Base-by-base conservation (phyloP, 2,113 vertebrate genomes). In the Burhinus bistriatus region DNA sequence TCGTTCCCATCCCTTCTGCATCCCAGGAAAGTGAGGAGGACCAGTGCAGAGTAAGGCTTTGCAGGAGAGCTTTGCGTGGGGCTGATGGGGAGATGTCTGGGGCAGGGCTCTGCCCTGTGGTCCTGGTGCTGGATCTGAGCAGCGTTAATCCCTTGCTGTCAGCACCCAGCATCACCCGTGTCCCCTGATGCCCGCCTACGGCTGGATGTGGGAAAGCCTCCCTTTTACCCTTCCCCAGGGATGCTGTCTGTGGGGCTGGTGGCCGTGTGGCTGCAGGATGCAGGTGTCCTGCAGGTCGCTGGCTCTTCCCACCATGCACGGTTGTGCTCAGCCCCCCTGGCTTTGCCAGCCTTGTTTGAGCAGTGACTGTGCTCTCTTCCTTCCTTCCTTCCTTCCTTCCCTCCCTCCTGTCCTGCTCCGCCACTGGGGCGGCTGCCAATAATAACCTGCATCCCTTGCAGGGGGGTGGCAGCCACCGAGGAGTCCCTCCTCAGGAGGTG, bases 241-340 rank as follows among this genome's bases (percentile, higher is more conserved):
- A 78, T 71, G 62, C n/a, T 89, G 15, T 47, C 51, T 59, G 69
- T 11, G 5, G 83, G 49, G n/a, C 54, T 29, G 49, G 12, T 69
- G 75, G 79, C 54, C 9, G 0, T 2, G 12, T 44, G 75, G 78
- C 86, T 65, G 42, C 64, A 84, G 72, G 59, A 52, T 84, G 68
- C 49, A 87, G 76, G 45, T 83, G 89, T 64, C 52, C 42, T 45
- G 44, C n/a, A 45, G 54, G 59, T 64, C 1, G 0, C 40, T 52
- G 81, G 34, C 45, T 82, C 52, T 84, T 64, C 65, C 55, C 82
- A 34, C 36, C 2, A 0, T 11, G 22, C 20, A 9, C 1, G 38
- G 47, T 76, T 86, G 42, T 4, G 7, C 38, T 49, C 36, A 25
- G 0, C 16, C 27, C 57, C n/a, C 0, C 0, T 26, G 54, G 59